Percentiles rank a stretch among this genome's conserved stretches.
Evolutionary conservation across 1,140 invertebrate species (phyloP).

Genomic region (Drosophila busckii): DNA sequence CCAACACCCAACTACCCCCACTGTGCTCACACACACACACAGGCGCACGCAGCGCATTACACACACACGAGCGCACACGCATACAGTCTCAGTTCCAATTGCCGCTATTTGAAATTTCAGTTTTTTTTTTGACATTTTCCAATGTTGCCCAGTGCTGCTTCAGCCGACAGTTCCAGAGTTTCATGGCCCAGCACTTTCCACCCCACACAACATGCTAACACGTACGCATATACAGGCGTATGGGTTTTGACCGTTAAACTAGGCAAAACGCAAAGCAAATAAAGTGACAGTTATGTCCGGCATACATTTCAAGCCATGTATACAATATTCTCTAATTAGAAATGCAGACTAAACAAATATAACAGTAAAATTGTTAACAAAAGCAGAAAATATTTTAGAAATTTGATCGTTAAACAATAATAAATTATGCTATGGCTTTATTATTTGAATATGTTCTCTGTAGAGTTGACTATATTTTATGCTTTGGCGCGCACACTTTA

Average conservation of each 20-base stretch:
- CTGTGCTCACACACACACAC: slow-evolving; percentile 27
- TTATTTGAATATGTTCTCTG: too few species aligned
- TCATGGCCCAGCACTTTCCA: too few species aligned
- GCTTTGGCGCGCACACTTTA: slow-evolving; percentile 57
- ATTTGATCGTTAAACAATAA: too few species aligned
- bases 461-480: too few species aligned
- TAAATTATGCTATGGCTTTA: too few species aligned
- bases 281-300: slow-evolving; percentile 68
- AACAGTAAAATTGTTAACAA: slow-evolving; percentile 66
- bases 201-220: slow-evolving; percentile 30
- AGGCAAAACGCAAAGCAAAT: slow-evolving; percentile 13
- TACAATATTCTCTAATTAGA: slow-evolving; percentile 70
- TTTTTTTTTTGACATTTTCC: slow-evolving; percentile 66
- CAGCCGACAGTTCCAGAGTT: slow-evolving; percentile 37
- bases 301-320: slow-evolving; percentile 31
- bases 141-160: slow-evolving; percentile 22
- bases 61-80: slow-evolving; percentile 28
- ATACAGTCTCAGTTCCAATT: slow-evolving; percentile 56
- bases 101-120: slow-evolving; percentile 69
- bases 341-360: too few species aligned
- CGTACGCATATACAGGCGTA: slow-evolving; percentile 13
- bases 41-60: slow-evolving; percentile 15
- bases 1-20: slow-evolving; percentile 61
- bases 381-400: too few species aligned
- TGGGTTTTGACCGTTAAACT: slow-evolving; percentile 39